A percentile compares a stretch with the other conserved stretches of the same genome.
These are phyloP conservation scores for Oryctolagus cuniculus DNA, from an alignment of 2,113 vertebrate species.

Conservation along the genomic window mOryCun1.1 NC_091435.1:88193001-88193500, in stretches of 20 bases:
- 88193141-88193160: constrained; percentile 1
- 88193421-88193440: background rate
- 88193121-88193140: background rate
- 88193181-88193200: background rate
- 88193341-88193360: background rate
- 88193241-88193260: background rate
- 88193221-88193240: background rate
- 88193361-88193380: constrained; percentile 1
- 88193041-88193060: background rate
- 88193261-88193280: background rate
- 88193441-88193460: constrained; percentile 10
- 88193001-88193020: background rate
- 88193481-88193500: background rate
- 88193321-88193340: constrained; percentile 42
- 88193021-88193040: constrained; percentile 24
- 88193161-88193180: background rate
- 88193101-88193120: constrained; percentile 24
- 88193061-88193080: background rate
- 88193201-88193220: background rate
- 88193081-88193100: constrained; percentile 34
- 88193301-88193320: constrained; percentile 21
- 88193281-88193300: background rate
- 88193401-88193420: constrained; percentile 22
- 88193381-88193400: constrained; percentile 1
- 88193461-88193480: constrained; percentile 12